These are phyloP conservation scores for Tiliacea citrago DNA, from an alignment of 2,888 invertebrate species.

Conservation along the genomic window DNA sequence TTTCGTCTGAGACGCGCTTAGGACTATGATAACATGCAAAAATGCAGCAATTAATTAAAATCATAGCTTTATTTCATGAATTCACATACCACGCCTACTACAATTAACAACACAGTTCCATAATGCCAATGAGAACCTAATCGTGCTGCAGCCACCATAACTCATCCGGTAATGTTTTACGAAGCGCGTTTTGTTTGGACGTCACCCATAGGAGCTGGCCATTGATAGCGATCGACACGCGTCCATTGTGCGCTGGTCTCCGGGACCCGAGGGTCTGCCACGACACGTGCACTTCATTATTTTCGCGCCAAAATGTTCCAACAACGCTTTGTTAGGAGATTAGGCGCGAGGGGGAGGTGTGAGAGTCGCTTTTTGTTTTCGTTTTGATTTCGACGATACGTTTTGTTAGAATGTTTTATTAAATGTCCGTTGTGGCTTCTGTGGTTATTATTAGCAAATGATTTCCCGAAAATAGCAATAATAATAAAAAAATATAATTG, in stretches of 20 bases:
- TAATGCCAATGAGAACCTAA: constrained; percentile 60
- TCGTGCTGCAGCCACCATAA: constrained; percentile 64
- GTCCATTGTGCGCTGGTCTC: constrained; percentile 74
- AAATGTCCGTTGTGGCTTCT: constrained; percentile 54
- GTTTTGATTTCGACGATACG: constrained; percentile 64
- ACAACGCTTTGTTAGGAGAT: constrained; percentile 89
- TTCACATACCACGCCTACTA: constrained; percentile 51
- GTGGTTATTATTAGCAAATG: constrained; percentile 27
- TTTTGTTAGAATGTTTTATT: constrained; percentile 65
- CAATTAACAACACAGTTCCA: constrained; percentile 43
- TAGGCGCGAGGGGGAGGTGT: constrained; percentile 85
- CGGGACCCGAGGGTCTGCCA: constrained; percentile 65
- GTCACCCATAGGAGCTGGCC: constrained; percentile 67
- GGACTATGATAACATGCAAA: constrained; percentile 2
- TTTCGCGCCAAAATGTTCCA: constrained; percentile 90
- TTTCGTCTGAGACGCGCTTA: not conserved
- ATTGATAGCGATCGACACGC: constrained; percentile 88
- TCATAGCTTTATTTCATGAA: constrained; percentile 26
- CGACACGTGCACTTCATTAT: constrained; percentile 89
- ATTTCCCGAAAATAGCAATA: not conserved
- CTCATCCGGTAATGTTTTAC: constrained; percentile 74
- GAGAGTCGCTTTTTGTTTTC: constrained; percentile 65
- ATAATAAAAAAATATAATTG: not conserved
- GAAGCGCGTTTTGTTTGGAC: constrained; percentile 78
- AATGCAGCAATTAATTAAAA: not conserved